These are phyloP conservation scores for Pelagia noctiluca DNA, from an alignment of 30 jellyfish, hydroid and myxozoan genomes.

Conservation along the genomic window DNA sequence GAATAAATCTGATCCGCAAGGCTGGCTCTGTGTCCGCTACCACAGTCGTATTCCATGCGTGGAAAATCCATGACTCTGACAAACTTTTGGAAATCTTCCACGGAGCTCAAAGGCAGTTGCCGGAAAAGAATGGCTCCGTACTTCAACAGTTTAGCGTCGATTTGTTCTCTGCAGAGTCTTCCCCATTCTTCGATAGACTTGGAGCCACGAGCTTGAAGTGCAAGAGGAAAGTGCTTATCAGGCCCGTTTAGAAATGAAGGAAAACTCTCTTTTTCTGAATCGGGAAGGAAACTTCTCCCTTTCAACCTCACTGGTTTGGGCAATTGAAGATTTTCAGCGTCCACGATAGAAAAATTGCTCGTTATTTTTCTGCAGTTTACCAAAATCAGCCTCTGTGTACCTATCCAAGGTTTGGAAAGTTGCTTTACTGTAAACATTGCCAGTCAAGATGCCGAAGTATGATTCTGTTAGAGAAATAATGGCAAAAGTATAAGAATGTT, in stretches of 20 bases:
- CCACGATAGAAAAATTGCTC: constrained; percentile 40
- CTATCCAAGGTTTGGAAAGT: too few species aligned
- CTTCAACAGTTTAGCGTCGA: constrained; percentile 41
- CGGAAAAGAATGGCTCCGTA: constrained; percentile 78
- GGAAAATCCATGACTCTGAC: constrained; percentile 40
- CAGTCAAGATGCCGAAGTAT: too few species aligned
- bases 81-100: constrained; percentile 66
- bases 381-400: too few species aligned
- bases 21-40: constrained; percentile 77
- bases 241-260: constrained; percentile 66
- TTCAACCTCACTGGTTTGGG: constrained; percentile 12
- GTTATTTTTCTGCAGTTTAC: too few species aligned
- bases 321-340: constrained; percentile 23
- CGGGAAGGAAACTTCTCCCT: constrained; percentile 73
- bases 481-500: too few species aligned
- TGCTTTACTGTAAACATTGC: too few species aligned
- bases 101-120: constrained; percentile 65
- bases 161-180: constrained; percentile 45
- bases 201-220: constrained; percentile 47
- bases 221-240: constrained; percentile 53
- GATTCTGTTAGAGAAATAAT: too few species aligned
- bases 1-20: constrained; percentile 53
- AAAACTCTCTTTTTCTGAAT: constrained; percentile 46
- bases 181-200: constrained; percentile 55
- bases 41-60: constrained; percentile 75